These are phyloP conservation scores for Syngnathus acus DNA, from an alignment of 2,797 vertebrate species.

Conservation along the genomic window DNA sequence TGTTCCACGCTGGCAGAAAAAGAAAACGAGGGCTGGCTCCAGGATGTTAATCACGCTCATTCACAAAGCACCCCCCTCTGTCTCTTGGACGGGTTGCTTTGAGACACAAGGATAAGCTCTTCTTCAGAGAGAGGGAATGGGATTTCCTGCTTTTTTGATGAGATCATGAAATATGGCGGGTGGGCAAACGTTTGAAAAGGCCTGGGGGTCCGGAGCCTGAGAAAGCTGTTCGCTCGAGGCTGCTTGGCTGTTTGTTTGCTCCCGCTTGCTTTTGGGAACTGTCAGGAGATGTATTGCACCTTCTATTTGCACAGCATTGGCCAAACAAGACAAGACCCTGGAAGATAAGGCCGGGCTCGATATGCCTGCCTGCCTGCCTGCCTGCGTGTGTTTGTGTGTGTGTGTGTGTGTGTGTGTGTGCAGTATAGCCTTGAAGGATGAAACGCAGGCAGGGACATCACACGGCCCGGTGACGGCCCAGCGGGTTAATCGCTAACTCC, in stretches of 20 bases:
- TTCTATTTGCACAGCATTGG: constrained; percentile 67
- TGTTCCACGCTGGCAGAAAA: neutral
- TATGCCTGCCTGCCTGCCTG: neutral
- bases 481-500: constrained; percentile 58
- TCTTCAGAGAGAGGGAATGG: constrained; percentile 67
- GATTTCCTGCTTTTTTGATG: constrained; percentile 71
- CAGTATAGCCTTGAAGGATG: constrained; percentile 70
- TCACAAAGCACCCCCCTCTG: constrained; percentile 29
- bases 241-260: constrained; percentile 67
- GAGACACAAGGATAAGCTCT: constrained; percentile 69
- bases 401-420: constrained; percentile 20
- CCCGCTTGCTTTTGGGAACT: constrained; percentile 67
- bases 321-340: constrained; percentile 68
- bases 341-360: constrained; percentile 59
- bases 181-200: constrained; percentile 63
- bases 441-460: constrained; percentile 60
- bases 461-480: constrained; percentile 33
- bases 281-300: constrained; percentile 72
- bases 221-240: constrained; percentile 63
- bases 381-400: neutral
- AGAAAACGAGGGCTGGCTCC: constrained; percentile 27
- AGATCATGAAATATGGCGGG: constrained; percentile 66
- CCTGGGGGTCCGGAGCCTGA: constrained; percentile 42
- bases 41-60: constrained; percentile 61
- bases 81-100: constrained; percentile 65